Evolutionary conservation across 2,888 invertebrate species (phyloP).

Genomic region (Sarcophaga carnaria): DNA sequence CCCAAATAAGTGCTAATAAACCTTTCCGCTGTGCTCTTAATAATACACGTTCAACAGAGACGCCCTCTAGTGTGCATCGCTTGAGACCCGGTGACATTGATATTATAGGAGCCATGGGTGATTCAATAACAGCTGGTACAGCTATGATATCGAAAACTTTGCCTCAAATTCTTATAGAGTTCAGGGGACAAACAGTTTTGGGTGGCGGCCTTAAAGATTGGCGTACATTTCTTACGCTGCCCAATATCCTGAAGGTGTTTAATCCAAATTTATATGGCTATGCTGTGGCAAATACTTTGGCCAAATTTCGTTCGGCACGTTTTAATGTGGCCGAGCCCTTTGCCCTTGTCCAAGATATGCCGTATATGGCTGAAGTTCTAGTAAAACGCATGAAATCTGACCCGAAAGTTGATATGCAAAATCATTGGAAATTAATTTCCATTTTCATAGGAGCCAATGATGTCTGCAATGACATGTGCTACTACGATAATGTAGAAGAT

Average conservation of each 20-base stretch:
- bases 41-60: constrained; percentile 74
- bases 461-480: constrained; percentile 84
- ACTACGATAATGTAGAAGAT: constrained; percentile 78
- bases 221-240: constrained; percentile 83
- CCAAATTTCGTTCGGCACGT: constrained; percentile 73
- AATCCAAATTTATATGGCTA: constrained; percentile 86
- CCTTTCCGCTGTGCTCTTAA: constrained; percentile 80
- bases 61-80: constrained; percentile 83
- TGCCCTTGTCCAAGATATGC: constrained; percentile 76
- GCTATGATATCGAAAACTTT: constrained; percentile 82
- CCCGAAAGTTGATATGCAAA: constrained; percentile 82
- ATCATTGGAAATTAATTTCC: constrained; percentile 85
- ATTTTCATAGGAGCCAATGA: constrained; percentile 85
- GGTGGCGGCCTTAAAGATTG: constrained; percentile 83
- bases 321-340: constrained; percentile 78
- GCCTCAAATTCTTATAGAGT: constrained; percentile 81
- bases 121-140: constrained; percentile 84
- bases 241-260: constrained; percentile 85
- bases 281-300: constrained; percentile 75
- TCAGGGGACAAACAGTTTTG: constrained; percentile 82
- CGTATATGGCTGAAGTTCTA: constrained; percentile 75
- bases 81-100: constrained; percentile 84
- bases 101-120: constrained; percentile 84
- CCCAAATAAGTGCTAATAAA: constrained; percentile 67
- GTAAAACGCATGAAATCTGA: constrained; percentile 76